Conservation (phyloP, 1,140 invertebrate genomes). For the Stegodyphus mimosarum region DNA sequence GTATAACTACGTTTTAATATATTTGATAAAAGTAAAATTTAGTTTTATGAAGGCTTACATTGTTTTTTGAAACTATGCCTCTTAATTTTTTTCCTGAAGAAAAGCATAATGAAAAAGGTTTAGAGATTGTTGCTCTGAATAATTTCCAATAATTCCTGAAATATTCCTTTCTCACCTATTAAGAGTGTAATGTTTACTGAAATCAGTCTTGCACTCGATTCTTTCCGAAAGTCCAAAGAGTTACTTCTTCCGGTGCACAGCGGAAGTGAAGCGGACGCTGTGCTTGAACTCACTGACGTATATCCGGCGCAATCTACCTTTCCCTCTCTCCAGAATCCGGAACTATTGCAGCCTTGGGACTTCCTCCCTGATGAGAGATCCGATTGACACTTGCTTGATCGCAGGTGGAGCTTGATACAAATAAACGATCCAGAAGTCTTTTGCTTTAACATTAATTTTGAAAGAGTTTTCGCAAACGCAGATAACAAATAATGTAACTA, state of each 20-base stretch:
- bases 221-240: constrained; percentile 49
- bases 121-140: too few species aligned
- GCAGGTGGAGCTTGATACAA: constrained; percentile 42
- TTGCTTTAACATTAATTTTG: background rate
- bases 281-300: constrained; percentile 55
- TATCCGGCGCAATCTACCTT: constrained; percentile 40
- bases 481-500: too few species aligned
- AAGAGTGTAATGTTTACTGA: constrained; percentile 31
- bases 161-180: constrained; percentile 23
- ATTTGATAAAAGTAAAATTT: too few species aligned
- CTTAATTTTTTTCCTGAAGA: too few species aligned
- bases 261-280: constrained; percentile 20
- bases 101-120: too few species aligned
- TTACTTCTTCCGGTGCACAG: constrained; percentile 54
- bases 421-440: constrained; percentile 32
- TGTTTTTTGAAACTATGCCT: too few species aligned
- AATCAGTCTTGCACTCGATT: constrained; percentile 32
- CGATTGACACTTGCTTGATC: constrained; percentile 19
- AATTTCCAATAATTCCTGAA: background rate
- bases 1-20: too few species aligned
- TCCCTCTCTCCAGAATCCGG: constrained; percentile 33
- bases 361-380: constrained; percentile 29
- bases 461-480: background rate
- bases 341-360: constrained; percentile 46
- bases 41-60: too few species aligned